Conservation (phyloP, 2,888 invertebrate species). For the Tupiocoris notatus region DNA sequence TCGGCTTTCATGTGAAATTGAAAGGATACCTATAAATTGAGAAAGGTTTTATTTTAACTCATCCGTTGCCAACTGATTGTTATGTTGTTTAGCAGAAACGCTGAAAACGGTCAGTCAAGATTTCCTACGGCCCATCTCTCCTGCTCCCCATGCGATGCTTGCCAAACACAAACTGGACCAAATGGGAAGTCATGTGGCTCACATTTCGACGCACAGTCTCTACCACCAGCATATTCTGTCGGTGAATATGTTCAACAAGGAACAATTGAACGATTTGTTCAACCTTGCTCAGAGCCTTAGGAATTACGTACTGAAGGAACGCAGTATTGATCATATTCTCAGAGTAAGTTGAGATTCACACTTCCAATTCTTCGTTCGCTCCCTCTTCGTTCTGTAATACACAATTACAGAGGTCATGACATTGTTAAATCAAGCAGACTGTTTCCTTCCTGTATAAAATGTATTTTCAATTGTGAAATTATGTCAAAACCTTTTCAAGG, state of each 20-base stretch:
- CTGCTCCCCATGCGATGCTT: slow-evolving; percentile 8
- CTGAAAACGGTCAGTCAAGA: slow-evolving; percentile 21
- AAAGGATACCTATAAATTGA: no score
- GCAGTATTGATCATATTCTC: slow-evolving; percentile 79
- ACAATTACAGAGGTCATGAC: no score
- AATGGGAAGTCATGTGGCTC: neutral
- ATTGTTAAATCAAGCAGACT: neutral
- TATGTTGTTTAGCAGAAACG: neutral
- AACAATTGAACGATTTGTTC: slow-evolving; percentile 88
- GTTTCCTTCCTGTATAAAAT: neutral
- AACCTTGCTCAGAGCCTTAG: slow-evolving; percentile 80
- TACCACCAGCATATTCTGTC: slow-evolving; percentile 69
- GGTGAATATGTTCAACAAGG: slow-evolving; percentile 83
- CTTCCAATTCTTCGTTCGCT: no score
- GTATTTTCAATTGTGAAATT: neutral
- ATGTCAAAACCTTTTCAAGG: slow-evolving; percentile 56
- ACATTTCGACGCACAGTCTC: slow-evolving; percentile 41
- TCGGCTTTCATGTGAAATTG: no score
- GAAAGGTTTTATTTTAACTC: no score
- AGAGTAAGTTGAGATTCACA: slow-evolving; percentile 56
- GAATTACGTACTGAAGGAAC: slow-evolving; percentile 76
- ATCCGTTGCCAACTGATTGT: no score
- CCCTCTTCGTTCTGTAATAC: neutral
- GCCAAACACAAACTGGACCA: neutral
- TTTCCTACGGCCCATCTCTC: slow-evolving; percentile 24